phyloP scores from a whole-genome alignment of 2,888 invertebrate species.

The Uropetala carovei region DNA sequence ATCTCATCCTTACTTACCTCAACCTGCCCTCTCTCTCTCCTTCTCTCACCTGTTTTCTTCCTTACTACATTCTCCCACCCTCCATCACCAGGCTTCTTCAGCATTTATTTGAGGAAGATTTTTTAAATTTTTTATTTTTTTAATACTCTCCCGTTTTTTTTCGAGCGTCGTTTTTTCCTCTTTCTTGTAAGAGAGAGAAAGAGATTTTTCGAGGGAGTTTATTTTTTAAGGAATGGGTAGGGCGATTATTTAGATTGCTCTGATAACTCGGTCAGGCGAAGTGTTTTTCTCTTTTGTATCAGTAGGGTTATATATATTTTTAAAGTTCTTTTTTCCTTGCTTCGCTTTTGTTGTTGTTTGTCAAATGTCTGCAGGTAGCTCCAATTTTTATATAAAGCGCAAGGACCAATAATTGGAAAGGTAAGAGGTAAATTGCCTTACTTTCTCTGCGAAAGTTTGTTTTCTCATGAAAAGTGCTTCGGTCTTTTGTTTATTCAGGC shows the following conservation, averaged over 20 bases:
- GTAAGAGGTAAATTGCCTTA: not conserved
- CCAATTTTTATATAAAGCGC: not conserved
- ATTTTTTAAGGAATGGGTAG: not conserved
- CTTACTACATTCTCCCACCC: not conserved
- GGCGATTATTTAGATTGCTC: conserved; percentile 48
- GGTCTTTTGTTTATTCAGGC: not conserved
- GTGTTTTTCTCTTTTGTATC: not conserved
- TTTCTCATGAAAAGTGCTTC: not conserved
- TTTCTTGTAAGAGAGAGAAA: not conserved
- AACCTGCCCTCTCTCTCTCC: not conserved
- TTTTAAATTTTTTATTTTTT: not conserved
- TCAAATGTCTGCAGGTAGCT: not conserved
- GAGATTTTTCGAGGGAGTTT: not conserved
- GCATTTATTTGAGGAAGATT: not conserved
- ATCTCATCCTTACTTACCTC: not conserved
- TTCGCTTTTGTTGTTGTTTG: not conserved
- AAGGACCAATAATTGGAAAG: not conserved
- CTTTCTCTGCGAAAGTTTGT: not conserved
- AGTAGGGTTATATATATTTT: not conserved
- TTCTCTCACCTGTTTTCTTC: conserved; percentile 6
- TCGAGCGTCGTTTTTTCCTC: not conserved
- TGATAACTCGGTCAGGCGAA: conserved; percentile 2
- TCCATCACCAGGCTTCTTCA: not conserved
- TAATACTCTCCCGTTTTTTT: not conserved
- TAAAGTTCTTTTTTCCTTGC: not conserved